Conservation (phyloP, 1,140 invertebrate genomes). For the Sinella curviseta region DNA sequence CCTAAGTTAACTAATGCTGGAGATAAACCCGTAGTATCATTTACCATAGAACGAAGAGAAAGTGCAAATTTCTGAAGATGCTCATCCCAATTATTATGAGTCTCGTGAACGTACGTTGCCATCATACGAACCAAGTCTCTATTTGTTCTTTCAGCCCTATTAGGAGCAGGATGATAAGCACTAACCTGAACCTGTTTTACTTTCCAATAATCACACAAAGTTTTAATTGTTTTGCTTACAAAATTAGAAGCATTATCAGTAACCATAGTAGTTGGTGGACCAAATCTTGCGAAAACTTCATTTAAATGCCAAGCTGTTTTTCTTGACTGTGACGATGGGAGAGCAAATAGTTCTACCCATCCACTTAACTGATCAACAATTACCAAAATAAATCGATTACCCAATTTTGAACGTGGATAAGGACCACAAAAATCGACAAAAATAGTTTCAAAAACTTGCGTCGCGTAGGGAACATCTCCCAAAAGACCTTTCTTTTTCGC, state of each 20-base stretch:
- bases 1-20: conserved; percentile 54
- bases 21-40: conserved; percentile 52
- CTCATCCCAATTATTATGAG: conserved; percentile 53
- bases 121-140: conserved; percentile 55
- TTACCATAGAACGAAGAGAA: conserved; percentile 54
- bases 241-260: conserved; percentile 31
- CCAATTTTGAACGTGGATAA: neutral
- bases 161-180: conserved; percentile 21
- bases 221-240: conserved; percentile 20
- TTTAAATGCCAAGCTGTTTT: neutral
- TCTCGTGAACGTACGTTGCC: conserved; percentile 51
- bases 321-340: neutral
- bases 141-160: conserved; percentile 54
- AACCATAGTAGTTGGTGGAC: neutral
- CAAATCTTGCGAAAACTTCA: neutral
- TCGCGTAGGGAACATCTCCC: neutral
- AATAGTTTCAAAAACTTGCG: conserved; percentile 13
- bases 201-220: conserved; percentile 24
- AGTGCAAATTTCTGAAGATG: conserved; percentile 54
- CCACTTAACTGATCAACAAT: conserved; percentile 15
- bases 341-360: conserved; percentile 11
- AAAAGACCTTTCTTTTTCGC: conserved; percentile 22
- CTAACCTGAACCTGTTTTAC: conserved; percentile 50
- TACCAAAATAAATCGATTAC: conserved; percentile 17
- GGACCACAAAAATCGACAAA: conserved; percentile 25